Conservation (phyloP, 2,888 invertebrate species). For the Lapara coniferarum region DNA sequence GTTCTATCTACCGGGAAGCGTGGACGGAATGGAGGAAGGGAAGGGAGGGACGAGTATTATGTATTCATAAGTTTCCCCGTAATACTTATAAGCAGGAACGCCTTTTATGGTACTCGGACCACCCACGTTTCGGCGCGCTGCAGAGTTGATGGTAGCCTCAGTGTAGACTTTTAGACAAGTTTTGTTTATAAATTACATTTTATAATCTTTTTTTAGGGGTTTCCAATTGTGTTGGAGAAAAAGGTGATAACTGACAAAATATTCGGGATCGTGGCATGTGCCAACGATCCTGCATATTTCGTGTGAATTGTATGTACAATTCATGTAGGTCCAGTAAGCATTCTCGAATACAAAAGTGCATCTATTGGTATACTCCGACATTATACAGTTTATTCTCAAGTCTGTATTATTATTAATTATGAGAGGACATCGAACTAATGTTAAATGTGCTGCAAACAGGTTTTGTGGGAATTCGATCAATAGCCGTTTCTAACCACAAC, state of each 20-base stretch:
- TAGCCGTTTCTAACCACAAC: neutral
- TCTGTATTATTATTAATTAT: too few species aligned
- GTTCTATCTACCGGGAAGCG: neutral
- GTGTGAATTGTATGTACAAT: too few species aligned
- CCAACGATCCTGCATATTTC: too few species aligned
- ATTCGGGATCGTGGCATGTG: too few species aligned
- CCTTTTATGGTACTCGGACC: conserved; percentile 14
- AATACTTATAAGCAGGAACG: conserved; percentile 15
- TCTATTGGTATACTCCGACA: too few species aligned
- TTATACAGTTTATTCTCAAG: too few species aligned
- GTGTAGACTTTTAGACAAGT: neutral
- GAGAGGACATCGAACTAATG: too few species aligned
- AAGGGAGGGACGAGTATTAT: conserved; percentile 30
- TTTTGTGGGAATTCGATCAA: neutral
- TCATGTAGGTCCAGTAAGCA: too few species aligned
- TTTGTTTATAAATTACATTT: neutral
- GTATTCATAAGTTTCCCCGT: conserved; percentile 17
- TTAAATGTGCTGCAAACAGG: neutral
- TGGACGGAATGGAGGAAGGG: neutral
- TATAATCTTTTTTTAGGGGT: too few species aligned
- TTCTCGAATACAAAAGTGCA: too few species aligned
- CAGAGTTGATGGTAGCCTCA: neutral
- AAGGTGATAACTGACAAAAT: too few species aligned
- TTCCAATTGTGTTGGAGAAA: too few species aligned
- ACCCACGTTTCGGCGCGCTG: conserved; percentile 7